These are phyloP conservation scores for Eclectus roratus DNA, from an alignment of 2,113 vertebrate species.

Conservation along the genomic window DNA sequence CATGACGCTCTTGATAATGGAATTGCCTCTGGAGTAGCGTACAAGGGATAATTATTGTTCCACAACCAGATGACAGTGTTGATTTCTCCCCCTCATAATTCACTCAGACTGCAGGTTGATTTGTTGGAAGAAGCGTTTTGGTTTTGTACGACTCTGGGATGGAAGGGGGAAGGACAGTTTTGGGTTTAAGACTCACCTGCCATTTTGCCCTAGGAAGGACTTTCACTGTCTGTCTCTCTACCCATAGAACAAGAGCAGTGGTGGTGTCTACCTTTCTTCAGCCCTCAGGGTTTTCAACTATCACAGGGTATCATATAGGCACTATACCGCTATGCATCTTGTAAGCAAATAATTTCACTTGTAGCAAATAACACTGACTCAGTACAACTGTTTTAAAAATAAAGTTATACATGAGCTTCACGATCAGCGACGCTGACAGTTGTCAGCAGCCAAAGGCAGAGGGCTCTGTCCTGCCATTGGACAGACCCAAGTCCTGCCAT, in stretches of 20 bases:
- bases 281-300: not conserved
- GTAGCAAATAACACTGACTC: not conserved
- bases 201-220: not conserved
- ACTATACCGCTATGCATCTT: not conserved
- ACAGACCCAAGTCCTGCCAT: not conserved
- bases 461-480: not conserved
- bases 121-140: not conserved
- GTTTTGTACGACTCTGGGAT: not conserved
- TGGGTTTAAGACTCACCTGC: not conserved
- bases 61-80: not conserved
- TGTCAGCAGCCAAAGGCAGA: not conserved
- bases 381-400: not conserved
- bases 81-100: conserved; percentile 27
- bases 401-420: not conserved
- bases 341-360: not conserved
- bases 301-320: not conserved
- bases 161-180: not conserved
- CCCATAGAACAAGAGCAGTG: not conserved
- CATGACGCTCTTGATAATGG: conserved; percentile 8
- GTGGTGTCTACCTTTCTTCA: not conserved
- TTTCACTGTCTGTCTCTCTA: not conserved
- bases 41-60: conserved; percentile 34
- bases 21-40: not conserved
- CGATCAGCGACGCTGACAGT: not conserved
- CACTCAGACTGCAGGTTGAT: not conserved